Base-by-base conservation (phyloP, 2,888 invertebrate genomes). In the Tanytarsus gracilentus region DNA sequence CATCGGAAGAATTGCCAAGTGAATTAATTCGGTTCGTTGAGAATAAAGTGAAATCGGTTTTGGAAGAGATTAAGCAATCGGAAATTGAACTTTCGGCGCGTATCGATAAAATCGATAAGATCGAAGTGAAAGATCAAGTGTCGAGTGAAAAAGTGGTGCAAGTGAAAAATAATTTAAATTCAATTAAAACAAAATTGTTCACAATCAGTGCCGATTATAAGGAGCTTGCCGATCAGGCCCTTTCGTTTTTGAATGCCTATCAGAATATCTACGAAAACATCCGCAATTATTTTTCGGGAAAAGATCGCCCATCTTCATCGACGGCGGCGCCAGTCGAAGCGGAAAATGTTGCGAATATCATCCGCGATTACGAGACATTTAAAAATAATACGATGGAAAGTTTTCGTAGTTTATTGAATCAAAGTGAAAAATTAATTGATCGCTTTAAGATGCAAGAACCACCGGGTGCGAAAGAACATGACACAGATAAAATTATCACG, bases 381-480 rank as follows among this genome's bases (percentile, higher is more conserved):
- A 79, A 79, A 67, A 79, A 82, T 68, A 78, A 79, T 49, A 78
- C 85, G 62, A 73, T 80, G 66, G 83, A 86, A 69, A 76, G 81
- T 67, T 79, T 87, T 68, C 79, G 79, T 69, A 80, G 78, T 67
- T 76, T 84, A 33, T 78, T 80, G 67, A 78, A 79, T 64, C 86
- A 86, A 70, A 82, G 83, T 65, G 83, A 85, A 66, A 78, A 81
- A 68, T 76, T 86, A 63, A 80, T 85, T 53, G 75, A 77, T 65
- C 79, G 81, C 70, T 86, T 89, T 62, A 77, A 79, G 63, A 79
- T 80, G 67, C 83, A 86, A 74, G 88, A 87, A 69, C 85, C 87
- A 51, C 74, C 78, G 56, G 78, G 77, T 53, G 79, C 82, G 52
- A 83, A 83, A 55, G 78, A 78, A 65, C 79, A 82, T 65, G 88